Percentiles rank a stretch among this genome's conserved stretches.
Conservation (phyloP, 2,797 vertebrate species). For the Sitta carolinensis region DNA sequence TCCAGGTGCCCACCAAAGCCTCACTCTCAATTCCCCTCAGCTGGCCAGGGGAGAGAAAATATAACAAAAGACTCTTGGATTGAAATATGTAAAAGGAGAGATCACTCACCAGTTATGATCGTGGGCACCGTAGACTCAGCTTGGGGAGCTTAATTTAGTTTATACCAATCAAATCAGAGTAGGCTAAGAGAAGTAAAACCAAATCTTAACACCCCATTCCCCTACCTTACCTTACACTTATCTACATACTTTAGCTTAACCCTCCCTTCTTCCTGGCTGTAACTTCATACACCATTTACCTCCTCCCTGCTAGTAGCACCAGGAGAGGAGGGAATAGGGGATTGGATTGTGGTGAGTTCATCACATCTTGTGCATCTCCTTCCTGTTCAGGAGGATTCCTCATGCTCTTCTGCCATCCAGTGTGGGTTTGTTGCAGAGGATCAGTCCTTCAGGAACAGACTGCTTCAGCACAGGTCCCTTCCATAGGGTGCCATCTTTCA, state of each 20-base stretch:
- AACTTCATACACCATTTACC: background rate
- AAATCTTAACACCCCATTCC: background rate
- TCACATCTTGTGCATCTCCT: background rate
- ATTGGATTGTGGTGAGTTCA: background rate
- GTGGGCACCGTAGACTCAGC: background rate
- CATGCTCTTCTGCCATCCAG: background rate
- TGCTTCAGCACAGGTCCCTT: background rate
- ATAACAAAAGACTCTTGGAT: background rate
- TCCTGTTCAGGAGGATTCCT: background rate
- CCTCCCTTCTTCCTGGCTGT: fast-evolving
- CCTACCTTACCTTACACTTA: too few relatives aligned
- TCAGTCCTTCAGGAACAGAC: background rate
- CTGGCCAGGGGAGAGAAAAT: background rate
- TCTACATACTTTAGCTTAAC: background rate
- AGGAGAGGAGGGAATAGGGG: background rate
- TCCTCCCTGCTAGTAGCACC: background rate
- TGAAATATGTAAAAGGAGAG: background rate
- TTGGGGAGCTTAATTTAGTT: background rate
- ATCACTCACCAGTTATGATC: background rate
- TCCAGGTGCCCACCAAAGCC: background rate
- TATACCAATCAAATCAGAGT: background rate
- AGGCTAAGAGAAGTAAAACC: background rate
- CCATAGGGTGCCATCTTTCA: background rate
- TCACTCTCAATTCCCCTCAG: background rate
- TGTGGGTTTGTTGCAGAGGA: background rate